phyloP scores from a whole-genome alignment of 1,140 invertebrate genomes.

The Hylaeus anthracinus region DNA sequence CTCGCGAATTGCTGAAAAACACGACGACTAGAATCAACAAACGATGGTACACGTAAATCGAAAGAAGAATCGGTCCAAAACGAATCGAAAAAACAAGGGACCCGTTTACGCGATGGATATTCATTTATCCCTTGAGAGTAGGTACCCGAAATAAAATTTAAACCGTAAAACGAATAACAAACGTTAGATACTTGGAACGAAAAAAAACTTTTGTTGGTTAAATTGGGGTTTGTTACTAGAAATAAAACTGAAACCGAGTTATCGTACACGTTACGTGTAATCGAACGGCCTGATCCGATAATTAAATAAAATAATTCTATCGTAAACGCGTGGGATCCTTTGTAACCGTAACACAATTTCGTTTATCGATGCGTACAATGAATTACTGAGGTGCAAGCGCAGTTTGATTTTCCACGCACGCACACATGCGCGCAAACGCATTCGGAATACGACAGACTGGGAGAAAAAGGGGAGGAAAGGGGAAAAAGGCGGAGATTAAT shows the following conservation, averaged over 20 bases:
- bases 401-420: neutral
- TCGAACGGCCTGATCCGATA: neutral
- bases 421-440: neutral
- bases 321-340: neutral
- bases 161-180: too few relatives aligned
- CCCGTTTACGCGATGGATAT: neutral
- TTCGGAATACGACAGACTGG: too few relatives aligned
- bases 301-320: conserved; percentile 14
- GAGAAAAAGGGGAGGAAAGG: neutral
- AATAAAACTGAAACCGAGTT: too few relatives aligned
- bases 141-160: too few relatives aligned
- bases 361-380: neutral
- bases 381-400: neutral
- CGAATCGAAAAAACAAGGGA: too few relatives aligned
- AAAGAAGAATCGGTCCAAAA: neutral
- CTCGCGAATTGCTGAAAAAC: too few relatives aligned
- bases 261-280: neutral
- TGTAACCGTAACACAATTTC: neutral
- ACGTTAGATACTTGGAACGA: too few relatives aligned
- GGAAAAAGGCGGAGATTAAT: neutral
- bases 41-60: conserved; percentile 1
- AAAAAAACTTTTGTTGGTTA: too few relatives aligned
- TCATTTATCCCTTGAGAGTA: too few relatives aligned
- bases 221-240: too few relatives aligned
- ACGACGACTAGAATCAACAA: too few relatives aligned